phyloP scores from a whole-genome alignment of 2,888 invertebrate species.

The Allophyes oxyacanthae region DNA sequence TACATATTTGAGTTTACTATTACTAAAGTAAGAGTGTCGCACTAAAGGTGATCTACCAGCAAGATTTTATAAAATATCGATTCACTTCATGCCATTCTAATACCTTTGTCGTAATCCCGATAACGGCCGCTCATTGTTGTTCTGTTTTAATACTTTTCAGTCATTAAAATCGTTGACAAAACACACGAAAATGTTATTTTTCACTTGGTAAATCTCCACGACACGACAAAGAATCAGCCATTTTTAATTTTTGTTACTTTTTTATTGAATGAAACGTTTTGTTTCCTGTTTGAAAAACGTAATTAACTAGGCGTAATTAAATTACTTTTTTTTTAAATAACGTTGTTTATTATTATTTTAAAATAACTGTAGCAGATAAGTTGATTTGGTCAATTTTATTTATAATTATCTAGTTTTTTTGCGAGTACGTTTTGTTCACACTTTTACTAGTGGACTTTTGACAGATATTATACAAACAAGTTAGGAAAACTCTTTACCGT shows the following conservation, averaged over 20 bases:
- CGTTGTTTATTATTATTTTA: no score
- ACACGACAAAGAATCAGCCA: conserved; percentile 41
- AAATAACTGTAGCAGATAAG: no score
- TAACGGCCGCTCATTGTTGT: conserved; percentile 73
- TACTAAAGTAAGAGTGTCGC: conserved; percentile 36
- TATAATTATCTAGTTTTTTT: not conserved
- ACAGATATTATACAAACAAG: conserved; percentile 12
- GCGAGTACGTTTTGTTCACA: conserved; percentile 29
- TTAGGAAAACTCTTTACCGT: not conserved
- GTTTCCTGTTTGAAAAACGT: conserved; percentile 2
- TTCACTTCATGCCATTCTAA: conserved; percentile 69
- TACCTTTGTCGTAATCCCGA: conserved; percentile 76
- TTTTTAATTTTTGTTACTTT: conserved; percentile 23
- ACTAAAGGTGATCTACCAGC: conserved; percentile 18
- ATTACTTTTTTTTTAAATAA: no score
- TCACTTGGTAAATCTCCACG: conserved; percentile 17
- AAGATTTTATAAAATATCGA: conserved; percentile 37
- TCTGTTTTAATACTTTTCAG: conserved; percentile 20
- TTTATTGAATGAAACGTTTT: conserved; percentile 37
- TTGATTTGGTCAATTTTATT: no score
- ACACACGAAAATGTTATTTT: conserved; percentile 15
- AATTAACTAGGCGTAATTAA: not conserved
- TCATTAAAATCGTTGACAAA: conserved; percentile 35
- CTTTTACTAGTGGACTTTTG: not conserved
- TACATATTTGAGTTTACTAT: conserved; percentile 70